A percentile compares a stretch with the other conserved stretches of the same genome.
These are phyloP conservation scores for Amblyteles armatorius DNA, from an alignment of 2,888 invertebrate species.

Conservation along the genomic window DNA sequence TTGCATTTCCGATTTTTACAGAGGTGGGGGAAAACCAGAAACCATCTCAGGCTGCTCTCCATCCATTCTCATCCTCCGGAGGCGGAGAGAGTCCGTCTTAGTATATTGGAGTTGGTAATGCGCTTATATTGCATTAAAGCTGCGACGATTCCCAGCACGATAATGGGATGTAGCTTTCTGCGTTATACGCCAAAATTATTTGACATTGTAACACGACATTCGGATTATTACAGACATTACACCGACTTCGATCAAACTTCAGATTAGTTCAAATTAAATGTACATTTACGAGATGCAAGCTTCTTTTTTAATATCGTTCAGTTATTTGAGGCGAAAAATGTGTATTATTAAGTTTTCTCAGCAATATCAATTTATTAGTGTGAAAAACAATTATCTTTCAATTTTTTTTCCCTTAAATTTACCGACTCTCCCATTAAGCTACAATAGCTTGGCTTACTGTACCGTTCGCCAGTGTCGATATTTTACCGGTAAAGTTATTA, in stretches of 20 bases:
- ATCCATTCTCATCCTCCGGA: background rate
- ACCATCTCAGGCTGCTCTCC: background rate
- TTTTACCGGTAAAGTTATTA: background rate
- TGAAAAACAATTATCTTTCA: background rate
- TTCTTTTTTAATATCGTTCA: background rate
- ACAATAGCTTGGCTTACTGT: background rate
- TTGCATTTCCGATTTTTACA: background rate
- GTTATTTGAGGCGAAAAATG: background rate
- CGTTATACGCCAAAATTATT: background rate
- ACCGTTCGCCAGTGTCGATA: background rate
- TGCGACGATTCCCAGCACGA: background rate
- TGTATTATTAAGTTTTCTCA: too few relatives aligned
- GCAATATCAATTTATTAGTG: background rate
- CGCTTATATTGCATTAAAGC: background rate
- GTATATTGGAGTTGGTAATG: constrained; percentile 31
- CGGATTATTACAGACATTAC: background rate
- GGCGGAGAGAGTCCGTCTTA: background rate
- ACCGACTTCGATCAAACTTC: background rate
- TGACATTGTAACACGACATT: background rate
- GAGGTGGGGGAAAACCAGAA: background rate
- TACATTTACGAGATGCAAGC: background rate
- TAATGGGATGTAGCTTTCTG: background rate
- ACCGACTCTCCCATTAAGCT: background rate
- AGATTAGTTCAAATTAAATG: background rate
- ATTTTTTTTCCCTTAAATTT: too few relatives aligned